Percentiles rank a stretch among this genome's conserved stretches.
phyloP scores from a whole-genome alignment of 2,888 invertebrate species.

The Rhingia rostrata region DNA sequence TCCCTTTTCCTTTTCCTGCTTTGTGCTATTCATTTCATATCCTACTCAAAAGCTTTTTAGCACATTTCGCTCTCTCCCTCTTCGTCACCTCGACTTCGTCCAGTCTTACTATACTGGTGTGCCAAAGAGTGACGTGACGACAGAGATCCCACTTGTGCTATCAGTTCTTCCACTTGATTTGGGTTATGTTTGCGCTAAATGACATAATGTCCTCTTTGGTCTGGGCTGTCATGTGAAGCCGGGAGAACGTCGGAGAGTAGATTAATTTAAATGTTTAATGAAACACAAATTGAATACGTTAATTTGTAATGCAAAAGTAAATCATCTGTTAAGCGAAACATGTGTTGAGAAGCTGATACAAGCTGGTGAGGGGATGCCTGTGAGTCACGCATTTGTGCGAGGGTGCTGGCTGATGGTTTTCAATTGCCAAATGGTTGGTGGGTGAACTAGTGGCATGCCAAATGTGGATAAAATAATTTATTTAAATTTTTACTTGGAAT shows the following conservation, averaged over 20 bases:
- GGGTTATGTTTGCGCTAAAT: slow-evolving; percentile 72
- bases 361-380: slow-evolving; percentile 46
- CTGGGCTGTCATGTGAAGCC: slow-evolving; percentile 51
- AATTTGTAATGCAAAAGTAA: slow-evolving; percentile 65
- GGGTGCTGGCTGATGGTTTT: slow-evolving; percentile 19
- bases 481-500: neutral
- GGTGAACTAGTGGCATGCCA: neutral
- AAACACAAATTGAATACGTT: slow-evolving; percentile 70
- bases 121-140: slow-evolving; percentile 11
- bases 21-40: slow-evolving; percentile 46
- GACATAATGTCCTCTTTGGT: slow-evolving; percentile 71
- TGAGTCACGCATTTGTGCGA: slow-evolving; percentile 41
- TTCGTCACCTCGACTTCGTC: neutral
- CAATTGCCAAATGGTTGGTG: slow-evolving; percentile 21
- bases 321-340: slow-evolving; percentile 58
- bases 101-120: neutral
- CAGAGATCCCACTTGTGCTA: slow-evolving; percentile 58
- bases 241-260: slow-evolving; percentile 27
- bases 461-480: slow-evolving; percentile 6
- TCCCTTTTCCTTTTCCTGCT: slow-evolving; percentile 47
- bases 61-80: slow-evolving; percentile 25
- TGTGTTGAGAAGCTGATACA: slow-evolving; percentile 52
- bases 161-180: slow-evolving; percentile 73
- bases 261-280: slow-evolving; percentile 73
- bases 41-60: slow-evolving; percentile 56